Evolutionary conservation across 1,140 invertebrate genomes (phyloP).

Genomic region (Archegozetes longisetosus): DNA sequence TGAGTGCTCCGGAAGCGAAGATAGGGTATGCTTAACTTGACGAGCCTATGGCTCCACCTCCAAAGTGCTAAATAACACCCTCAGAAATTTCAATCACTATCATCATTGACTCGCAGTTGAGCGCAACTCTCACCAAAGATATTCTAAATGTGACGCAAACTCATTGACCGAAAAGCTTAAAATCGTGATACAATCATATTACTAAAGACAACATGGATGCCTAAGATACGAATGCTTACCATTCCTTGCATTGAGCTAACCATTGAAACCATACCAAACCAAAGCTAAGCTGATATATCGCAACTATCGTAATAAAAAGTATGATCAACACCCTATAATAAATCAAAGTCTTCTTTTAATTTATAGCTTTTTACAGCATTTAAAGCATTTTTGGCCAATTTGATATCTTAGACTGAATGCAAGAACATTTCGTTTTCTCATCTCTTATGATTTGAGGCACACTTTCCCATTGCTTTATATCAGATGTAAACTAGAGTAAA

Average conservation of each 20-base stretch:
- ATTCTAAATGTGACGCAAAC: not conserved
- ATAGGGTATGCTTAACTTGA: not conserved
- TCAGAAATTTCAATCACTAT: not conserved
- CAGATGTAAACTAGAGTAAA: too few relatives aligned
- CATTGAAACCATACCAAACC: not conserved
- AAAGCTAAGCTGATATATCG: not conserved
- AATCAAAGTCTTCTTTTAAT: not conserved
- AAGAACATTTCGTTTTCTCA: not conserved
- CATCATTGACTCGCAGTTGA: not conserved
- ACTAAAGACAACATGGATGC: not conserved
- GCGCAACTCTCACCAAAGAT: not conserved
- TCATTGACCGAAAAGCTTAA: not conserved
- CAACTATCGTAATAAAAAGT: not conserved
- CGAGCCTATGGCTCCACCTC: not conserved
- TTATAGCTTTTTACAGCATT: not conserved
- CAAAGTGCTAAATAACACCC: not conserved
- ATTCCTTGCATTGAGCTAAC: not conserved
- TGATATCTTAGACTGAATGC: not conserved
- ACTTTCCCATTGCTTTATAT: too few relatives aligned
- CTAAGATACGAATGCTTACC: not conserved
- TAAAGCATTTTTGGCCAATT: not conserved
- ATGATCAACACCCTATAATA: not conserved
- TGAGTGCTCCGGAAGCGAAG: not conserved
- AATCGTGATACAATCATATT: not conserved
- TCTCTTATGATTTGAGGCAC: not conserved